A percentile compares a stretch with the other conserved stretches of the same genome.
These are phyloP conservation scores for Mobula hypostoma DNA, from an alignment of 2,113 vertebrate genomes.

Conservation along the genomic window DNA sequence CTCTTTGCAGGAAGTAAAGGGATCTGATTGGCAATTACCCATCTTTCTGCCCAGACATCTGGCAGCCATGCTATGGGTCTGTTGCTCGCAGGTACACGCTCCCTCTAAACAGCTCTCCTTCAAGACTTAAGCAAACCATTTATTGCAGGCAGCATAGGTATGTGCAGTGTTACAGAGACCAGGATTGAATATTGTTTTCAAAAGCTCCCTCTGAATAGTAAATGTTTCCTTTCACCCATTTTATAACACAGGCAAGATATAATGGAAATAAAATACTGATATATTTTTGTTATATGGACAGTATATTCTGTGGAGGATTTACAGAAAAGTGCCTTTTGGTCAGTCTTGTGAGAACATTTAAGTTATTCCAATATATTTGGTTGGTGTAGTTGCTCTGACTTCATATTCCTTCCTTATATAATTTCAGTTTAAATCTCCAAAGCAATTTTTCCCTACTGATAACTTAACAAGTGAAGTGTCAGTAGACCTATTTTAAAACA, in stretches of 20 bases:
- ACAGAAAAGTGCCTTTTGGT: neutral
- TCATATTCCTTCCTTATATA: neutral
- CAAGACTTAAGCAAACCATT: neutral
- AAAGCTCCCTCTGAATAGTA: neutral
- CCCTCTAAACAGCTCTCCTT: neutral
- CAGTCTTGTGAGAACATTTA: too few relatives aligned
- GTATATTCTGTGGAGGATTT: neutral
- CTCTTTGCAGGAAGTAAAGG: neutral
- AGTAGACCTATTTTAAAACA: neutral
- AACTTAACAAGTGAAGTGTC: neutral
- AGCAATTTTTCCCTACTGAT: neutral
- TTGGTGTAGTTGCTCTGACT: neutral
- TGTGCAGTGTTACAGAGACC: neutral
- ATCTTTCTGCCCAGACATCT: neutral
- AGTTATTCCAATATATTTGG: too few relatives aligned
- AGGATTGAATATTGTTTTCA: neutral
- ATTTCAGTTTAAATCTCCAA: neutral
- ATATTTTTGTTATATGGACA: neutral
- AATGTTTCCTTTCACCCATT: neutral
- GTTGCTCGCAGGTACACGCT: neutral
- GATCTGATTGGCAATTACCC: neutral
- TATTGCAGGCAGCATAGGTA: neutral
- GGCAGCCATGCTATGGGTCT: neutral
- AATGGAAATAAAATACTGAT: neutral
- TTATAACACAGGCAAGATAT: neutral